Conservation (phyloP, 1,140 invertebrate species). For the Propsilocerus akamusi region DNA sequence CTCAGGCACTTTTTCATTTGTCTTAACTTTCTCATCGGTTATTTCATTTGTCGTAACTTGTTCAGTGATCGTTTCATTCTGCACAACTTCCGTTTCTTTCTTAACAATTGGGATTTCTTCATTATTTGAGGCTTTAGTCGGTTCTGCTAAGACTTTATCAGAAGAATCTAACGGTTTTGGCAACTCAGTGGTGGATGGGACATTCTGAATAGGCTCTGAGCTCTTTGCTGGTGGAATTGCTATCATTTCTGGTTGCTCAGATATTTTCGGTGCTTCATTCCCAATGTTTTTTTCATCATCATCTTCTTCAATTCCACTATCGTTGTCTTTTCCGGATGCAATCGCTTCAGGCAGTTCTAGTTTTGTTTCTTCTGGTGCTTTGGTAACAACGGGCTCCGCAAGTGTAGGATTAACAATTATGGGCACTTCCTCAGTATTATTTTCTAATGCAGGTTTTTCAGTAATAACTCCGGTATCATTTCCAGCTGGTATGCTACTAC, state of each 20-base stretch:
- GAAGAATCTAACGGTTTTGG: no score
- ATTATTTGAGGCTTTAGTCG: no score
- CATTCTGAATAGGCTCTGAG: background rate
- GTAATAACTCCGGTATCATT: background rate
- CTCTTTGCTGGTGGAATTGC: background rate
- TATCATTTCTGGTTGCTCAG: background rate
- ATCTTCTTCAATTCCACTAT: conserved; percentile 10
- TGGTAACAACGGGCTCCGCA: background rate
- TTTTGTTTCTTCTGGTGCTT: conserved; percentile 8
- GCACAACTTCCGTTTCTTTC: background rate
- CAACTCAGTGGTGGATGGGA: no score
- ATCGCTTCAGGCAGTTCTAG: conserved; percentile 10
- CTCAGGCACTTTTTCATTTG: background rate
- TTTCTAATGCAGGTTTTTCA: background rate
- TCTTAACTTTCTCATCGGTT: conserved; percentile 5
- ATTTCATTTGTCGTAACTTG: conserved; percentile 1
- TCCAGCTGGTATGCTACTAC: background rate
- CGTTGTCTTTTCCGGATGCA: conserved; percentile 11
- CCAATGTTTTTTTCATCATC: conserved; percentile 11
- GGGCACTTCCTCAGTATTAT: background rate
- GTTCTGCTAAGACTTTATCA: no score
- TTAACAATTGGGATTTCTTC: background rate
- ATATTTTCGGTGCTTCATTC: background rate
- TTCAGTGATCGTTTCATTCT: background rate
- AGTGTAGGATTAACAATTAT: background rate